Conservation (phyloP, 2,888 invertebrate species). For the Drosophila mettleri region DNA sequence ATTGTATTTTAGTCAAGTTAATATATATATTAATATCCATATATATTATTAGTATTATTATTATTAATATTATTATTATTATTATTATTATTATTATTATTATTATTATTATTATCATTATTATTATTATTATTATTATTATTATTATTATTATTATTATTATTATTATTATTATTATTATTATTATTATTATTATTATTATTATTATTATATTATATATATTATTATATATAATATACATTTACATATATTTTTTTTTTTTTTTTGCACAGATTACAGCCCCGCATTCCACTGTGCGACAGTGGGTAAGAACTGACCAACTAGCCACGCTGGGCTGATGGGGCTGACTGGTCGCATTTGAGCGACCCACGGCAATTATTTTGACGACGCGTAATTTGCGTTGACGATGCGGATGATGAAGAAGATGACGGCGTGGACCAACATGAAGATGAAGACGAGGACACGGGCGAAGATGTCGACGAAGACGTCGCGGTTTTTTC, state of each 20-base stretch:
- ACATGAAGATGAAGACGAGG: constrained; percentile 19
- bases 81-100: too few species aligned
- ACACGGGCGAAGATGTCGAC: constrained; percentile 1
- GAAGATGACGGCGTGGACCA: constrained; percentile 51
- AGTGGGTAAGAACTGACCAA: constrained; percentile 34
- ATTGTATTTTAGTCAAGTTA: neutral
- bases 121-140: too few species aligned
- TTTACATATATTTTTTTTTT: neutral
- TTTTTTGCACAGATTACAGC: neutral
- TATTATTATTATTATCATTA: too few species aligned
- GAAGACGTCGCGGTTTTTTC: constrained; percentile 55
- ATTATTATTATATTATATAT: neutral
- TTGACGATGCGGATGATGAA: constrained; percentile 70
- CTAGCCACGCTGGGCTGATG: constrained; percentile 15
- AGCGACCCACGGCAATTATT: constrained; percentile 77
- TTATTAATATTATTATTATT: too few species aligned
- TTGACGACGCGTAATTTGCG: constrained; percentile 79
- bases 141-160: too few species aligned
- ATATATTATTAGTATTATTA: too few species aligned
- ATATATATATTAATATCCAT: too few species aligned
- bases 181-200: too few species aligned
- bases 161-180: too few species aligned
- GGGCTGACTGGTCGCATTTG: constrained; percentile 50
- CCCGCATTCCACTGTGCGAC: constrained; percentile 34
- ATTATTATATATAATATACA: neutral